Evolutionary conservation across 2,888 invertebrate species (phyloP), one percentile per base, ranked within the genome.

Genomic region (Vanessa cardui): DNA sequence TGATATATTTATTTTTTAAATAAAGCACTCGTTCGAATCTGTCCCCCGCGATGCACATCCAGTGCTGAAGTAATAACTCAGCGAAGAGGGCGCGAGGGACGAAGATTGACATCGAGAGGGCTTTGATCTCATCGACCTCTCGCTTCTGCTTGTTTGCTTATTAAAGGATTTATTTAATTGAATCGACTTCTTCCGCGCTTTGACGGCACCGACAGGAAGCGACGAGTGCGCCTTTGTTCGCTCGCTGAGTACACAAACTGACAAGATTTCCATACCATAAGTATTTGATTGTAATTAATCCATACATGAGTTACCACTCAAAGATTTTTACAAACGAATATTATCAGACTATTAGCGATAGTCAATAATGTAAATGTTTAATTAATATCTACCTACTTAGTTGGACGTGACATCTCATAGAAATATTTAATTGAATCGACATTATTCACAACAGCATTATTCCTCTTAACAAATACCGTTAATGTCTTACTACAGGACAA

Each of bases 131-230:
- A 59, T 63, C 58, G 62, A 46, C 61, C 72, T 73, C 76, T 74
- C 74, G 64, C 68, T 76, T 76, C 87, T 83, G 87, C 83, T 82
- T 85, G 83, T 87, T 87, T 85, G 88, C 83, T 80, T 80, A 78
- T 82, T 83, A 83, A 82, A 85, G 81, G 80, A 82, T 82, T 80
- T 78, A 74, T 75, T 74, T 82, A 83, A 84, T 83, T 84, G 81
- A 83, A 82, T 82, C 78, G 83, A 81, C 82, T 79, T 76, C 72
- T 72, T 71, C 69, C 67, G 59, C 58, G 56, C 68, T 74, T 72
- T 72, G 75, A 72, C 64, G 72, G 72, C 70, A 67, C 66, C 65
- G 69, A 65, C 61, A 68, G 58, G 63, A 68, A 66, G 66, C 62
- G 70, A 64, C 72, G 70, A 77, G 76, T 72, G 75, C 69, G 63